A percentile compares a stretch with the other conserved stretches of the same genome.
Conservation (phyloP, 2,797 vertebrate genomes). For the Emydoidea blandingii region DNA sequence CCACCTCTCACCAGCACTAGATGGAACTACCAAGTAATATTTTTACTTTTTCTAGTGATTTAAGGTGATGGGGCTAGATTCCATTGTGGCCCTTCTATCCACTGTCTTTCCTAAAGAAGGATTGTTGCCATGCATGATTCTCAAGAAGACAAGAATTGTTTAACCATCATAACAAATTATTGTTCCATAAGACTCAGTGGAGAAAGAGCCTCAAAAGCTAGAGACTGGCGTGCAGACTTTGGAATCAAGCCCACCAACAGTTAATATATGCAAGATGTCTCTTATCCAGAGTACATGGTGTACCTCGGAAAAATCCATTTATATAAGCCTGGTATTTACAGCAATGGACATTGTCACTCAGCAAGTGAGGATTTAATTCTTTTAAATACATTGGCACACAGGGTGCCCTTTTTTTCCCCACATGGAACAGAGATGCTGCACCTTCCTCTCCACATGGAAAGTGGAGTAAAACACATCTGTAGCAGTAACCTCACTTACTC, state of each 20-base stretch:
- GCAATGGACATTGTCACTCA: neutral
- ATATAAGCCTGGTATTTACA: neutral
- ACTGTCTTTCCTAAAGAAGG: neutral
- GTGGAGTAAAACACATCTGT: accelerated
- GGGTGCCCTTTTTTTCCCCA: neutral
- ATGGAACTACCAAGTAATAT: slow-evolving; percentile 32
- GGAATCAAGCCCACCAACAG: neutral
- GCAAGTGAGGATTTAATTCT: neutral
- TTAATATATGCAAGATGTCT: neutral
- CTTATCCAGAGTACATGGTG: neutral
- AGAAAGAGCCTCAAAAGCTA: neutral
- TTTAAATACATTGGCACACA: neutral
- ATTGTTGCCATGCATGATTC: neutral
- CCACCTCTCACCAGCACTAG: neutral
- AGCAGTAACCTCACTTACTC: neutral
- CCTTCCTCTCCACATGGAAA: neutral
- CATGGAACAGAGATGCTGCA: accelerated
- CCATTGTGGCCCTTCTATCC: neutral
- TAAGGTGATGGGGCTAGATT: neutral
- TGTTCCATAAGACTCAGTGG: neutral
- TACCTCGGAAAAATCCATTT: accelerated
- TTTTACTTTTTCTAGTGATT: neutral
- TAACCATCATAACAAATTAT: neutral
- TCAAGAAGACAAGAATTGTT: neutral
- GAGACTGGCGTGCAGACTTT: neutral